Percentiles rank a stretch among this genome's conserved stretches.
These are phyloP conservation scores for Rhinatrema bivittatum DNA, from an alignment of 2,797 vertebrate genomes.

Conservation along the genomic window DNA sequence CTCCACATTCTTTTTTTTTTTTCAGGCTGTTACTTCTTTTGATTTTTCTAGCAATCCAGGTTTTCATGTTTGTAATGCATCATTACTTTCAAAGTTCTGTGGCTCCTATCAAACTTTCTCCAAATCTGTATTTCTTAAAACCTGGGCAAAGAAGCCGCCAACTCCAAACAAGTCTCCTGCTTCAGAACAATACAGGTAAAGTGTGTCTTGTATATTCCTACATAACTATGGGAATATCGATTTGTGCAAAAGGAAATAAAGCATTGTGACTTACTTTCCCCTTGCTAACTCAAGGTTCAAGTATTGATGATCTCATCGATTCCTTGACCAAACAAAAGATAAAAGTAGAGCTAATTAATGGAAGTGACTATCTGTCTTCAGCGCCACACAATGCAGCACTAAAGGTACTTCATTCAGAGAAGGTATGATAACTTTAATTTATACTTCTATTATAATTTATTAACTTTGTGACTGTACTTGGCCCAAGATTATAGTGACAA, in stretches of 20 bases:
- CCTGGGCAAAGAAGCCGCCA: constrained; percentile 60
- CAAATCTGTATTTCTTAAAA: constrained; percentile 74
- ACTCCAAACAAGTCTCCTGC: constrained; percentile 76
- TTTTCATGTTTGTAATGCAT: constrained; percentile 66
- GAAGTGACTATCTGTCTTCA: constrained; percentile 65
- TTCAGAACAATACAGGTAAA: constrained; percentile 85
- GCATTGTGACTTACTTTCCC: not conserved
- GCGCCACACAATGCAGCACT: constrained; percentile 86
- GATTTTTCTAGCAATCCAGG: constrained; percentile 76
- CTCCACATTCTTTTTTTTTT: constrained; percentile 10
- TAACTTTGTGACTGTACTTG: too few species aligned
- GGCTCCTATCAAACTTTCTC: constrained; percentile 62
- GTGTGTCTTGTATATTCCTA: too few species aligned
- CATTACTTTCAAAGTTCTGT: constrained; percentile 73
- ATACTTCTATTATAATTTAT: too few species aligned
- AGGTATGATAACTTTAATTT: constrained; percentile 73
- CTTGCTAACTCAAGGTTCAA: constrained; percentile 50
- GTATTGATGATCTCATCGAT: constrained; percentile 67
- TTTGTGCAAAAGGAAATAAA: not conserved
- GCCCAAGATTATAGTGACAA: too few species aligned
- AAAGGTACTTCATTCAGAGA: constrained; percentile 65
- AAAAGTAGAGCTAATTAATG: constrained; percentile 71
- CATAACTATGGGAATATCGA: rapidly evolving
- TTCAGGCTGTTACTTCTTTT: constrained; percentile 79
- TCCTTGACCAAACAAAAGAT: constrained; percentile 74